Base-by-base conservation (phyloP, 2,113 vertebrate species). In the Tyrannus savana region DNA sequence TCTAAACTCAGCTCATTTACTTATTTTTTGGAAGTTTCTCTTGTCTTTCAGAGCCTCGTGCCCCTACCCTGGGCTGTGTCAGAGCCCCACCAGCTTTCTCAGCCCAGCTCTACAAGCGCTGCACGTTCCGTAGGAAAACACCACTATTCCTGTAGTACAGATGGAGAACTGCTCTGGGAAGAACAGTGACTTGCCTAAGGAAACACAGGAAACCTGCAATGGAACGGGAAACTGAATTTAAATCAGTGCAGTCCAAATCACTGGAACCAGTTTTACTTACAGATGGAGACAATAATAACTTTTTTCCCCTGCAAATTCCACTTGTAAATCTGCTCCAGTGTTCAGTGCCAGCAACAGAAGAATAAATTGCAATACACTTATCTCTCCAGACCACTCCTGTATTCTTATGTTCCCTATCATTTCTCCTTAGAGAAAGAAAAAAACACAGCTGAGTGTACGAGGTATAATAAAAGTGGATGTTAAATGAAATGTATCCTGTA, bases 291-390 rank as follows among this genome's bases (percentile, higher is more conserved):
- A 91, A 87, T 41, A 94, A 42, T 41, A 92, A 89, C 58, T 39
- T 81, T 62, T 89, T 74, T n/a, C 27, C 58, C 62, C 75, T 47
- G 74, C 63, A 79, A 95, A 95, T 82, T 96, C 89, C 73, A 91
- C 81, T 91, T 78, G 63, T 81, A 84, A 96, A 95, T 92, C 89
- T 95, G 91, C 46, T 95, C 64, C 63, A 53, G 72, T 52, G 71
- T 72, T 95, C 89, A 75, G 64, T 63, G 69, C 76, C 93, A 92
- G 77, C 62, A 92, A 84, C 50, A 55, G 42, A 50, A 74, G 86
- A 90, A 95, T 84, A 90, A 93, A 94, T 22, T 94, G 94, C 75
- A 92, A 66, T 28, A 71, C 59, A 90, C 85, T 92, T 94, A 90
- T 93, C 79, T 93, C 92, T 69, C 24, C 75, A 94, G 59, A 85